phyloP scores from a whole-genome alignment of 2,113 vertebrate genomes.

The Eretmochelys imbricata region DNA sequence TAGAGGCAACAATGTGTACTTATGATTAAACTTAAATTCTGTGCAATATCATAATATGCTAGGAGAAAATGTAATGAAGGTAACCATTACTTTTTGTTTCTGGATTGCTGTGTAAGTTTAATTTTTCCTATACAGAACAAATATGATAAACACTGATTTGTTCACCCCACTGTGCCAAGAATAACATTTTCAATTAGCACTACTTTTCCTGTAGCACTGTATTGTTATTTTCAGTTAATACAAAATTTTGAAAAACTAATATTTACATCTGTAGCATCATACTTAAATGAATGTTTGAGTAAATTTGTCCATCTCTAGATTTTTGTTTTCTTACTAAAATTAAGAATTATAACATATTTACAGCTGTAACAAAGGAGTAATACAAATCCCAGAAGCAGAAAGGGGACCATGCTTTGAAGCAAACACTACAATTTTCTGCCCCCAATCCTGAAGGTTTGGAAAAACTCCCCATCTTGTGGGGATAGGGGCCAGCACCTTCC shows the following conservation, averaged over 20 bases:
- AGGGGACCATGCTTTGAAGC: neutral
- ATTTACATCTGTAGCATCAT: neutral
- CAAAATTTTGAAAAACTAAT: neutral
- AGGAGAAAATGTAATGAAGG: neutral
- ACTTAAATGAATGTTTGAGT: neutral
- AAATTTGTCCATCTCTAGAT: neutral
- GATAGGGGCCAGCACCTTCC: neutral
- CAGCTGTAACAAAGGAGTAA: neutral
- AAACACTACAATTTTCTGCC: neutral
- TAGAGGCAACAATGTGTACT: neutral
- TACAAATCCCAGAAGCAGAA: neutral
- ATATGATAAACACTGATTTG: neutral
- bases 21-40: fast-evolving
- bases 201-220: neutral
- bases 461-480: neutral
- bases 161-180: neutral
- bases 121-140: neutral
- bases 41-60: neutral
- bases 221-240: neutral
- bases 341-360: neutral
- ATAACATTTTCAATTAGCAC: neutral
- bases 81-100: neutral
- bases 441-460: neutral
- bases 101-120: neutral
- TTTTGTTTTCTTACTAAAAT: neutral